Evolutionary conservation across 2,113 vertebrate genomes (phyloP), one percentile per base, ranked within the genome.

Genomic region (Octodon degus): DNA sequence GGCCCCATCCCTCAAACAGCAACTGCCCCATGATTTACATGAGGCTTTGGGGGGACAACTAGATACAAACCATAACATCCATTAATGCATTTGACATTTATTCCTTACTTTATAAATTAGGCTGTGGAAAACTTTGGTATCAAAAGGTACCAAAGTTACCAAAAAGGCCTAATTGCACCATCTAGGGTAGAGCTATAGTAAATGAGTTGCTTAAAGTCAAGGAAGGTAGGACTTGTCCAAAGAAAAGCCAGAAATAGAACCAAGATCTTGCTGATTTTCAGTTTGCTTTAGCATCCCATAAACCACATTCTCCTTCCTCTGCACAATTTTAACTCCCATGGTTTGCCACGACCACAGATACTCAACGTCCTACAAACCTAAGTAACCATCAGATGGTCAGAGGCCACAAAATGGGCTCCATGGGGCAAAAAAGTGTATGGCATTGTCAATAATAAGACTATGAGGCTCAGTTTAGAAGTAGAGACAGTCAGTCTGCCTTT

Each of bases 231-330:
- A 89, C 72, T 86, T 87, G 58, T 93, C 68, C 63, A 96, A 95
- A 89, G 83, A 86, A 25, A 96, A 92, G 63, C 76, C 91, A 97
- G 47, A 97, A 97, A 96, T 97, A 96, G 94, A 97, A 81, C 30
- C 0, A 7, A 96, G 72, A 74, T 89, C 83, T 82, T 87, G 63
- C 68, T 94, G 94, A 94, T 86, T 97, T 95, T 96, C 86, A 94
- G 43, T 87, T 96, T 94, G 83, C 47, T 93, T 96, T 92, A 96
- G 89, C 68, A 96, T 96, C 82, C 93, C 89, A 93, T 81, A 97
- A 96, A 97, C 93, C 96, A 91, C 91, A 93, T 90, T 96, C 91
- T 96, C 27, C 96, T 94, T 95, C 60, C 79, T 89, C 94, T 96
- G 80, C 16, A 87, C 84, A 94, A 80, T 97, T 96, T 97, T 91